Evolutionary conservation across 2,888 invertebrate species (phyloP).

Genomic region (Stenichneumon culpator): DNA sequence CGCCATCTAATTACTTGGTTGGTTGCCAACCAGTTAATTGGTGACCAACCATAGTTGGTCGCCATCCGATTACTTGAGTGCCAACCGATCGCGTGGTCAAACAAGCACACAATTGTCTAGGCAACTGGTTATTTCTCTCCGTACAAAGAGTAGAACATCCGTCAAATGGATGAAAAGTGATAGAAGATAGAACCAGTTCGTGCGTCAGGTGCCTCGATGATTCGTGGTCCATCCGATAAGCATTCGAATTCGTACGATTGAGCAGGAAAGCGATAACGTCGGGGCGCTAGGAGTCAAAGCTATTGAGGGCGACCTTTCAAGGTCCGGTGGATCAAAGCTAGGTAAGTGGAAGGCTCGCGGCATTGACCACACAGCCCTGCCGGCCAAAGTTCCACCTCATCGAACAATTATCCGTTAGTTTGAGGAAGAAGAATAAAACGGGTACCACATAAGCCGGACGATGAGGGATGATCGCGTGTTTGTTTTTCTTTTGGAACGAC

Average conservation of each 20-base stretch:
- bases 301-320: background rate
- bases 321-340: constrained; percentile 26
- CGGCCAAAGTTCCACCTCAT: constrained; percentile 16
- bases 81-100: no score
- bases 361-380: constrained; percentile 6
- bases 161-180: background rate
- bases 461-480: constrained; percentile 8
- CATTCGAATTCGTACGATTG: background rate
- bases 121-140: no score
- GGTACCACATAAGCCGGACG: background rate
- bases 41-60: no score
- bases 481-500: constrained; percentile 1
- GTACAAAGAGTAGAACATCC: background rate
- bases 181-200: background rate
- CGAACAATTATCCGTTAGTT: constrained; percentile 40
- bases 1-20: no score
- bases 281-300: background rate
- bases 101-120: no score
- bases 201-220: background rate
- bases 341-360: constrained; percentile 3
- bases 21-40: no score
- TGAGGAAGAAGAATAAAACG: constrained; percentile 35
- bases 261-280: background rate
- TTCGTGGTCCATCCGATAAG: background rate
- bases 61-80: no score